Evolutionary conservation across 2,888 invertebrate genomes (phyloP).

Genomic region (Ypsolopha sequella): DNA sequence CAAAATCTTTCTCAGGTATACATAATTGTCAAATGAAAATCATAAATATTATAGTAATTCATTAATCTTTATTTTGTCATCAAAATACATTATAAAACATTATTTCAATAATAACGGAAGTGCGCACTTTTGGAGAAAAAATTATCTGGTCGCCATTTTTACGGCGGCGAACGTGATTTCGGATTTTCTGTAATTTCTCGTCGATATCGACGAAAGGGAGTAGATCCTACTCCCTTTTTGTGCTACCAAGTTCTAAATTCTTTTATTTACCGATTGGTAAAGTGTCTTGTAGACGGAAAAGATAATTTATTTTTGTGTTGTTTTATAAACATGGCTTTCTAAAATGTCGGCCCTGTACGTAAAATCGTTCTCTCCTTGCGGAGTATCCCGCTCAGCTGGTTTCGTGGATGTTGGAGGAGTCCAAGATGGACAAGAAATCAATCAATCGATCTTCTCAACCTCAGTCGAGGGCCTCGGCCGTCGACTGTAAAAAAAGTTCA

Average conservation of each 20-base stretch:
- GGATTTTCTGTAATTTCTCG: conserved; percentile 61
- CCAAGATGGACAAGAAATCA: conserved; percentile 84
- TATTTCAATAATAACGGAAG: conserved; percentile 30
- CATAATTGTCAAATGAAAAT: not conserved
- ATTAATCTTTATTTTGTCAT: not conserved
- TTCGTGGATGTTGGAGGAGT: conserved; percentile 68
- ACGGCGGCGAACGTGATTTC: conserved; percentile 72
- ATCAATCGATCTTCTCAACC: conserved; percentile 76
- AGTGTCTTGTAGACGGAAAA: conserved; percentile 31
- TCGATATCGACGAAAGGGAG: conserved; percentile 79
- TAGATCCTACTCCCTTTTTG: conserved; percentile 70
- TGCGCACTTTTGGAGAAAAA: conserved; percentile 38
- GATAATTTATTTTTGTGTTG: conserved; percentile 67
- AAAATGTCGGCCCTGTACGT: conserved; percentile 82
- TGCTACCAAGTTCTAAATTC: conserved; percentile 36
- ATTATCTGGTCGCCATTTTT: conserved; percentile 77
- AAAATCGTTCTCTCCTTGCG: conserved; percentile 79
- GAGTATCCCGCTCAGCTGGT: conserved; percentile 72
- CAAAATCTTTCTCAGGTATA: too few species aligned
- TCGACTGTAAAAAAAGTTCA: conserved; percentile 78
- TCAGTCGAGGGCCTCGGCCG: conserved; percentile 76
- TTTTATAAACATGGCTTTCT: conserved; percentile 83
- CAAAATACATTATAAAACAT: not conserved
- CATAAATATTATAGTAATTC: not conserved
- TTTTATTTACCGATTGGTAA: conserved; percentile 44